Percentiles rank a stretch among this genome's conserved stretches.
phyloP scores from a whole-genome alignment of 1,140 invertebrate genomes.

The Listronotus oregonensis region DNA sequence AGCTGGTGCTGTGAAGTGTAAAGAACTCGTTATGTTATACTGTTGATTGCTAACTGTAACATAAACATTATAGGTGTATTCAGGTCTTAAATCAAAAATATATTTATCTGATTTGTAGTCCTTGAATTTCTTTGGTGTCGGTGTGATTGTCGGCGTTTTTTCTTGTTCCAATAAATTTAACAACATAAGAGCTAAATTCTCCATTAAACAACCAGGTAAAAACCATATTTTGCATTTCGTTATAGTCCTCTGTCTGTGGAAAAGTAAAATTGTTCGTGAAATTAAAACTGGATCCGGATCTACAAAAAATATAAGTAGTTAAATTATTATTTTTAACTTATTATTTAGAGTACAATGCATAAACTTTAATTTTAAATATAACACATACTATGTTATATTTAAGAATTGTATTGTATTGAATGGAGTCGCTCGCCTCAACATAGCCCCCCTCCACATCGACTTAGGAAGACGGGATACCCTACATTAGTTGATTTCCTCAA shows the following conservation, averaged over 20 bases:
- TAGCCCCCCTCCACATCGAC: no score
- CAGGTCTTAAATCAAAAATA: slow-evolving; percentile 31
- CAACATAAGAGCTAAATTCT: slow-evolving; percentile 32
- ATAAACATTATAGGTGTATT: slow-evolving; percentile 32
- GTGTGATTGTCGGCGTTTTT: not conserved
- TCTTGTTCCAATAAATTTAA: slow-evolving; percentile 34
- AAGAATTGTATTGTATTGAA: no score
- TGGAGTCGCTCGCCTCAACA: no score
- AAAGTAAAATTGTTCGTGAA: no score
- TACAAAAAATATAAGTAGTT: slow-evolving; percentile 6
- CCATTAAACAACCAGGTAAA: slow-evolving; percentile 42
- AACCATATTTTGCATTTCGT: slow-evolving; percentile 26
- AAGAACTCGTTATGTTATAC: not conserved
- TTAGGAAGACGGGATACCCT: no score
- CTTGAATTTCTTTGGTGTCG: slow-evolving; percentile 1
- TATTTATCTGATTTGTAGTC: slow-evolving; percentile 1
- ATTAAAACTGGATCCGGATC: not conserved
- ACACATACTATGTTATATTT: no score
- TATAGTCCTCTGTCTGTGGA: slow-evolving; percentile 17
- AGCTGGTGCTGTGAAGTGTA: slow-evolving; percentile 32
- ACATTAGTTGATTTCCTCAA: no score
- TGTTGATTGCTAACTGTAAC: slow-evolving; percentile 26
- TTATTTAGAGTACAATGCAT: no score
- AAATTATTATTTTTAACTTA: no score
- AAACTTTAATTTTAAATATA: no score